These are phyloP conservation scores for Fragum whitleyi DNA, from an alignment of 2,888 invertebrate genomes.

Conservation along the genomic window DNA sequence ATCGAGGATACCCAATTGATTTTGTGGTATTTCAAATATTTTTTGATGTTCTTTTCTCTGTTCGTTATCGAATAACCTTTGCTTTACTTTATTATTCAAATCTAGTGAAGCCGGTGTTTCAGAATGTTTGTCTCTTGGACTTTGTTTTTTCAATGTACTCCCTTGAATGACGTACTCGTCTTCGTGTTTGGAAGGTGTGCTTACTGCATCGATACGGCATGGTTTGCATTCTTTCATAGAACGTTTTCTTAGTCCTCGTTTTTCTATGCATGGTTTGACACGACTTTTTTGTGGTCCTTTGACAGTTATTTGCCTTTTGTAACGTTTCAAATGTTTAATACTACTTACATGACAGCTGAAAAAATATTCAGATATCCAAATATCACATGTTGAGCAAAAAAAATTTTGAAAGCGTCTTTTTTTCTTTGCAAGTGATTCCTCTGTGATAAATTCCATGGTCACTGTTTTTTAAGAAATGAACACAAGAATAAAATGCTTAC, in stretches of 20 bases:
- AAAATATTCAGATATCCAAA: conserved; percentile 15
- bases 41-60: not conserved
- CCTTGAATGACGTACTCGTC: conserved; percentile 13
- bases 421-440: conserved; percentile 4
- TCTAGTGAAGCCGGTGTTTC: not conserved
- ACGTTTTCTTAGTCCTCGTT: not conserved
- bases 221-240: not conserved
- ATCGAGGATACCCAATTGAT: not conserved
- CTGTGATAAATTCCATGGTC: conserved; percentile 2
- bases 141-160: conserved; percentile 12
- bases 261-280: not conserved
- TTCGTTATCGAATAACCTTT: not conserved
- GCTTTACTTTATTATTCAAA: conserved; percentile 1
- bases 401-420: conserved; percentile 5
- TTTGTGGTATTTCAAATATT: not conserved
- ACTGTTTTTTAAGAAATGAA: conserved; percentile 12
- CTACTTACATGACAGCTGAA: conserved; percentile 13
- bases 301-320: conserved; percentile 12
- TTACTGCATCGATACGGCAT: not conserved
- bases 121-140: not conserved
- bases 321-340: not conserved
- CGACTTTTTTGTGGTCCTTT: not conserved
- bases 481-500: conserved; percentile 13
- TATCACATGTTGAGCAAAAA: conserved; percentile 9
- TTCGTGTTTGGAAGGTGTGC: not conserved